Evolutionary conservation across 2,113 vertebrate species (phyloP).

Genomic region (Ceratotherium simum): DNA sequence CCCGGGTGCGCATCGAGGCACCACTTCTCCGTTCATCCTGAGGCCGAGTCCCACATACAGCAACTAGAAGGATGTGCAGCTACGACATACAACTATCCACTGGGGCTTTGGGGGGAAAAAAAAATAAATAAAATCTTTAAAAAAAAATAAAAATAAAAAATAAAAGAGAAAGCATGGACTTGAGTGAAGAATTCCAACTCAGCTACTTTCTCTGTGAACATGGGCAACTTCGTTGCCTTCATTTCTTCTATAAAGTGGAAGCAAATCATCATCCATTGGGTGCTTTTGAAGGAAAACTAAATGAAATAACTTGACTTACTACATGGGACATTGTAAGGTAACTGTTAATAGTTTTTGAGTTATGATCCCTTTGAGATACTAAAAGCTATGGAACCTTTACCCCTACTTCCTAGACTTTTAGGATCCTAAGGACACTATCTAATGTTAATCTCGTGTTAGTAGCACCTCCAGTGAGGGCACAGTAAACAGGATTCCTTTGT

Average conservation of each 20-base stretch:
- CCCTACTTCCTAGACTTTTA: background rate
- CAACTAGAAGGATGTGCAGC: too few relatives aligned
- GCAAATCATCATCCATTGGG: background rate
- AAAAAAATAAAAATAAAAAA: too few relatives aligned
- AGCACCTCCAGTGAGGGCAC: background rate
- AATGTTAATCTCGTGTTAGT: background rate
- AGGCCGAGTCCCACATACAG: too few relatives aligned
- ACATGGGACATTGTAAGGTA: background rate
- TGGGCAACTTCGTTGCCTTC: background rate
- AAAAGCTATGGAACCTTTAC: background rate
- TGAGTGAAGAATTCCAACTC: slow-evolving; percentile 17
- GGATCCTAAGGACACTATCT: background rate
- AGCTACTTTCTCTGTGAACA: background rate
- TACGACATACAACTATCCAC: too few relatives aligned
- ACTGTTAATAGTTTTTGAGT: slow-evolving; percentile 28
- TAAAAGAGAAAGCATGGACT: background rate
- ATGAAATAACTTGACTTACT: background rate
- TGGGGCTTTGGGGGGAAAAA: too few relatives aligned
- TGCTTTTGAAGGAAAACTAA: slow-evolving; percentile 50
- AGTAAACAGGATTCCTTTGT: background rate
- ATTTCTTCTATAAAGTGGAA: slow-evolving; percentile 34
- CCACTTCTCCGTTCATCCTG: too few relatives aligned
- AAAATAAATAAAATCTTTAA: too few relatives aligned
- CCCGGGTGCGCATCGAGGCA: too few relatives aligned
- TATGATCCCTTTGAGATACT: background rate